phyloP scores from a whole-genome alignment of 2,797 vertebrate genomes.

The Naso thynnoides region DNA sequence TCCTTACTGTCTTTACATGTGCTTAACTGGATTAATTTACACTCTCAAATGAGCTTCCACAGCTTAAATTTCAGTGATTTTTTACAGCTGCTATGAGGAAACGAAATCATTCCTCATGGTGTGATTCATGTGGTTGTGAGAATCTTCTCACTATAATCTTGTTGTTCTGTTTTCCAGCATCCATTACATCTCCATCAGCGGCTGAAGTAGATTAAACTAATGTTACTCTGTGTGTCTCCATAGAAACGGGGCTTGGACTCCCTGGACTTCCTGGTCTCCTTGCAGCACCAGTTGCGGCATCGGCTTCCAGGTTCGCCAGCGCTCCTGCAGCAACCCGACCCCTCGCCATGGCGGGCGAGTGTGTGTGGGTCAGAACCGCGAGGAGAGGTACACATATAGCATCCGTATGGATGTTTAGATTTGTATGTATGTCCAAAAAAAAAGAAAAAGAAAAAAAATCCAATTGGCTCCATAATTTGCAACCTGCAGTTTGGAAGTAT shows the following conservation, averaged over 20 bases:
- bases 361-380: slow-evolving; percentile 97
- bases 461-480: slow-evolving; percentile 28
- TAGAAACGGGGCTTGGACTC: slow-evolving; percentile 98
- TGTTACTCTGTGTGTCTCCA: slow-evolving; percentile 48
- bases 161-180: background rate
- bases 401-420: background rate
- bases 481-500: slow-evolving; percentile 44
- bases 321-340: slow-evolving; percentile 96
- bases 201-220: background rate
- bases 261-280: slow-evolving; percentile 95
- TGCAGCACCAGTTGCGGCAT: slow-evolving; percentile 98
- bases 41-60: background rate
- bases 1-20: background rate
- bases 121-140: background rate
- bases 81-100: background rate
- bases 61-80: background rate
- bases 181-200: background rate
- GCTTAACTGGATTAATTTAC: background rate
- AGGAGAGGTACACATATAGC: slow-evolving; percentile 89
- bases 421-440: background rate
- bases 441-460: background rate
- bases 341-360: slow-evolving; percentile 95
- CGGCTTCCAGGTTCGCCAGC: slow-evolving; percentile 97
- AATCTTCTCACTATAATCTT: background rate
- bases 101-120: background rate